Evolutionary conservation across 2,888 invertebrate genomes (phyloP), one percentile per base, ranked within the genome.

Genomic region (Synanthedon myopaeformis): DNA sequence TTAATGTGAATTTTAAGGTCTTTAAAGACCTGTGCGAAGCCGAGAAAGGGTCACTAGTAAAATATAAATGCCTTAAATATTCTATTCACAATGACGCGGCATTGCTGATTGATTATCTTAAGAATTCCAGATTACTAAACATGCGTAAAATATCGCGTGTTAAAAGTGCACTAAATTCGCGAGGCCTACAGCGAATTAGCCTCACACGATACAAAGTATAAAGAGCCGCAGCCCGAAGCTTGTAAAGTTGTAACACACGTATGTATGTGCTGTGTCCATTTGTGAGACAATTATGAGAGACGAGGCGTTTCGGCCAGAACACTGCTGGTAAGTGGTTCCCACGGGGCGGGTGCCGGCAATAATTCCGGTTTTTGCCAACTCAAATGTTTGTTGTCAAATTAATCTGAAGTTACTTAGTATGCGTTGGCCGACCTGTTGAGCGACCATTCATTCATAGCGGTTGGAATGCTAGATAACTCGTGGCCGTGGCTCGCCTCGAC

Each of bases 311-410:
- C 62, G 71, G 65, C 56, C 67, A 63, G 71, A 61, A 62, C 65
- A 62, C 65, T 35, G 35, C 65, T 35, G 35, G 35, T 35, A 35
- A 35, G 35, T 35, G 64, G 68, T 87, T 87, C 86, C 85, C 82
- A 82, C 82, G 84, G 77, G 80, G 79, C 79, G 81, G 78, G 76
- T 79, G 81, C 78, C 74, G 67, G 66, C 66, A 58, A 67, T 64
- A 70, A 79, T 74, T 79, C 85, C 85, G 84, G 85, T 85, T 86
- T 81, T 80, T 73, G 79, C 84, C 66, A 79, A 77, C 83, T 77
- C 76, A 78, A 82, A 81, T 79, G 81, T 84, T 85, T 86, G 85
- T 86, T 85, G 85, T 85, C 85, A 86, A 87, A 85, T 87, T 84
- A 82, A 85, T 84, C 83, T 82, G 75, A 76, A 79, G 78, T 78